Evolutionary conservation across 2,888 invertebrate genomes (phyloP), one percentile per base, ranked within the genome.

Genomic region (Vandiemenella viatica): DNA sequence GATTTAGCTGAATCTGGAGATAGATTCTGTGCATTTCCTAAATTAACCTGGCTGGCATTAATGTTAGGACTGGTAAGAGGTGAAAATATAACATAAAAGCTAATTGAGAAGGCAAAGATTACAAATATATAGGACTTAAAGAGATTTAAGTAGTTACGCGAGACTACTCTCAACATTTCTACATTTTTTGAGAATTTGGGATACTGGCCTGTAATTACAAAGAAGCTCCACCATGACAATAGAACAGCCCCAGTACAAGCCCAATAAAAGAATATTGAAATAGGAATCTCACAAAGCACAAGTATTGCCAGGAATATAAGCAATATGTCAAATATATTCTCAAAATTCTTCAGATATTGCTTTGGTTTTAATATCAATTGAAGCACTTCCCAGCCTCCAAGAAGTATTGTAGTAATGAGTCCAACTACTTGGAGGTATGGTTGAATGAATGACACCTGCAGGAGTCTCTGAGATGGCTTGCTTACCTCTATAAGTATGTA

Each of bases 111-210:
- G 10, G 45, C 32, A 8, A 37, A 19, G 7, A 45, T 45, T 4
- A 45, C 5, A 45, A 45, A 37, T 1, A 19, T 13, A 17, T 37
- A 45, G 5, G 37, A 45, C 13, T 18, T 22, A n/a, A 45, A 37
- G 6, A 37, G 19, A 17, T 10, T 19, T 10, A 20, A 37, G 37
- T 37, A 45, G 13, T 32, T 45, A 6, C n/a, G 7, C 5, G 37
- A 45, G 16, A 45, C 45, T 37, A 18, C 19, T 37, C 37, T 45
- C 18, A 45, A 15, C 45, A 45, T 45, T 45, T 32, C 37, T 10
- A 45, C 19, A 37, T 45, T 45, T 32, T 13, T 18, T 5, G 37
- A 45, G 8, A 45, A 19, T 16, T 15, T 8, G 13, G 32, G 45
- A 16, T 13, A 18, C 16, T 37, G 32, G 18, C 45, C 45, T 32